Percentiles rank a stretch among this genome's conserved stretches.
Evolutionary conservation across 2,888 invertebrate species (phyloP).

Genomic region (Tachystola acroxantha): DNA sequence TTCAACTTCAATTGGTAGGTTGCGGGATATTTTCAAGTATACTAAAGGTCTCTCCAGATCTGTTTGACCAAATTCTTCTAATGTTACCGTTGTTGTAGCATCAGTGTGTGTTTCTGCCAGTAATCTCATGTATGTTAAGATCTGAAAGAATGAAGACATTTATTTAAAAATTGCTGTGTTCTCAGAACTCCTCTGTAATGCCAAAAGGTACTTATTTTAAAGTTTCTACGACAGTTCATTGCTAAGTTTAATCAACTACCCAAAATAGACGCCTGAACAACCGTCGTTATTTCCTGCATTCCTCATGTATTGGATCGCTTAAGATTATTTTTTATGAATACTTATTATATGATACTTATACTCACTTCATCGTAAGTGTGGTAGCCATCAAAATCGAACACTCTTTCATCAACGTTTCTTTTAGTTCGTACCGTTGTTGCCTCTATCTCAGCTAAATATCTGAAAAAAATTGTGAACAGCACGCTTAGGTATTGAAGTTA

Average conservation of each 20-base stretch:
- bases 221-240: too few relatives aligned
- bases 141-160: slow-evolving; percentile 41
- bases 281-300: too few relatives aligned
- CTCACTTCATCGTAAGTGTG: slow-evolving; percentile 49
- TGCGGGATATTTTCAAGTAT: slow-evolving; percentile 67
- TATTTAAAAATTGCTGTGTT: too few relatives aligned
- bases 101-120: slow-evolving; percentile 28
- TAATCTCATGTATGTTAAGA: slow-evolving; percentile 35
- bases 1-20: slow-evolving; percentile 15
- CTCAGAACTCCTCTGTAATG: too few relatives aligned
- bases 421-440: slow-evolving; percentile 6
- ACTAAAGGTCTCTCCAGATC: slow-evolving; percentile 42
- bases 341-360: slow-evolving; percentile 6
- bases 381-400: slow-evolving; percentile 41
- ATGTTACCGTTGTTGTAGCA: slow-evolving; percentile 27
- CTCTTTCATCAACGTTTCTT: slow-evolving; percentile 13
- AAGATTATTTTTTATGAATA: too few relatives aligned
- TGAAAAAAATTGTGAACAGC: slow-evolving; percentile 15
- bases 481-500: too few relatives aligned
- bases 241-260: too few relatives aligned
- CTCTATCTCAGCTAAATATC: slow-evolving; percentile 34
- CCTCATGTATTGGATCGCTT: too few relatives aligned
- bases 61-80: slow-evolving; percentile 41
- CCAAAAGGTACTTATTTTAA: too few relatives aligned
- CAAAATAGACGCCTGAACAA: too few relatives aligned